phyloP scores from a whole-genome alignment of 2,113 vertebrate species.

The Spea bombifrons region DNA sequence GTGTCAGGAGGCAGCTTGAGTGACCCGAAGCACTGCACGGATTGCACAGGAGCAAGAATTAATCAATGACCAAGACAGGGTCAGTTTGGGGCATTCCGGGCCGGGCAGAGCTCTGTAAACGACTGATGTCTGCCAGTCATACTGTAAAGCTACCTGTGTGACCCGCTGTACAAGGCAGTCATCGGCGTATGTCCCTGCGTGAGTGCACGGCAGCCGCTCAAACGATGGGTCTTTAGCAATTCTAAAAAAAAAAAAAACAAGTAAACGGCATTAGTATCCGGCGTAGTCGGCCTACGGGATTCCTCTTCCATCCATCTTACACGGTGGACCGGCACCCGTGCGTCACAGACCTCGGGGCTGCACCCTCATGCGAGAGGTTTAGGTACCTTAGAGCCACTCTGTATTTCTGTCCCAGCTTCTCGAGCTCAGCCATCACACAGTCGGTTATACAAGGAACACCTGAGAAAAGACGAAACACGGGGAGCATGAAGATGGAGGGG shows the following conservation, averaged over 20 bases:
- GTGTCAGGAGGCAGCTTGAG: no score
- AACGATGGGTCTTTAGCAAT: constrained; percentile 95
- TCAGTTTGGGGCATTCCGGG: no score
- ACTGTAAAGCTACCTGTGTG: constrained; percentile 79
- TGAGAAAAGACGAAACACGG: constrained; percentile 53
- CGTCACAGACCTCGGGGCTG: no score
- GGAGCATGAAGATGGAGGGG: background rate
- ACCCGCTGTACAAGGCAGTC: constrained; percentile 96
- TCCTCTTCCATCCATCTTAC: background rate
- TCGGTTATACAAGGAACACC: constrained; percentile 97
- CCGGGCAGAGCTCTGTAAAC: no score
- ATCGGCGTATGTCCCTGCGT: constrained; percentile 95
- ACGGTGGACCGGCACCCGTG: background rate
- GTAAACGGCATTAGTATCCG: no score
- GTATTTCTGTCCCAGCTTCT: constrained; percentile 95
- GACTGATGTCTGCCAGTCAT: no score
- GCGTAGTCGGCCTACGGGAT: background rate
- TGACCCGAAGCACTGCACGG: no score
- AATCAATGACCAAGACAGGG: no score
- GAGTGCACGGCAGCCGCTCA: constrained; percentile 88
- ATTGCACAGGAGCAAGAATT: no score
- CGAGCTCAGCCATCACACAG: constrained; percentile 98
- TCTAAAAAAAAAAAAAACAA: constrained; percentile 56
- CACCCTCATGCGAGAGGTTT: constrained; percentile 34
- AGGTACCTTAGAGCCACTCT: constrained; percentile 88